Evolutionary conservation across 1,140 invertebrate species (phyloP).

Genomic region (Diorhabda sublineata): DNA sequence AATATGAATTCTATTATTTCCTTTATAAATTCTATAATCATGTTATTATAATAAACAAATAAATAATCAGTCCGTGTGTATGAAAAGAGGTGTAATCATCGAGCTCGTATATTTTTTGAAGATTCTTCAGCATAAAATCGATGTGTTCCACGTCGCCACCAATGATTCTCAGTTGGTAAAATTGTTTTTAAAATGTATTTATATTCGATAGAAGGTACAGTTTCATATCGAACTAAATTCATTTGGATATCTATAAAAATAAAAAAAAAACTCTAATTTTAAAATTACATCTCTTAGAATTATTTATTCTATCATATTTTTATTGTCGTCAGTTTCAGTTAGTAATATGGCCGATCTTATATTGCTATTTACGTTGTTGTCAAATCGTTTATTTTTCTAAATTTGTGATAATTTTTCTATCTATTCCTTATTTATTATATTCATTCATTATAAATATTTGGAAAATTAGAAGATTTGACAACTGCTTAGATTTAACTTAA

Average conservation of each 20-base stretch:
- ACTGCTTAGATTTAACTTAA: too few species aligned
- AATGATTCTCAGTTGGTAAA: constrained; percentile 23
- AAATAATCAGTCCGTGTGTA: neutral
- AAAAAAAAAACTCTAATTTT: neutral
- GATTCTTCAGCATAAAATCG: constrained; percentile 10
- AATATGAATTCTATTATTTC: neutral
- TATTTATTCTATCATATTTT: too few species aligned
- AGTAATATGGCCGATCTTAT: too few species aligned
- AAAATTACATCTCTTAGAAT: too few species aligned
- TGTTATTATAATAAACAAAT: neutral
- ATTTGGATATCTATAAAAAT: constrained; percentile 19
- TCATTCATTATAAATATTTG: too few species aligned
- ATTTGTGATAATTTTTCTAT: too few species aligned
- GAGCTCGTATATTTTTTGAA: neutral
- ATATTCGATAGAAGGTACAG: constrained; percentile 26
- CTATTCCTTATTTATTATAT: too few species aligned
- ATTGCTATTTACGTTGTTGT: too few species aligned
- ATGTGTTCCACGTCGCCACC: constrained; percentile 32
- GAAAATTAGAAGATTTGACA: too few species aligned
- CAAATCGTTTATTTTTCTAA: too few species aligned
- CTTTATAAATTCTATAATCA: neutral
- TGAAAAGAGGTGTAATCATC: neutral
- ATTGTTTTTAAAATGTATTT: constrained; percentile 30
- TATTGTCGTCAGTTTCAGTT: too few species aligned
- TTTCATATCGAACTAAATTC: constrained; percentile 19